Evolutionary conservation across 2,888 invertebrate species (phyloP).

Genomic region (Lasius platythorax): DNA sequence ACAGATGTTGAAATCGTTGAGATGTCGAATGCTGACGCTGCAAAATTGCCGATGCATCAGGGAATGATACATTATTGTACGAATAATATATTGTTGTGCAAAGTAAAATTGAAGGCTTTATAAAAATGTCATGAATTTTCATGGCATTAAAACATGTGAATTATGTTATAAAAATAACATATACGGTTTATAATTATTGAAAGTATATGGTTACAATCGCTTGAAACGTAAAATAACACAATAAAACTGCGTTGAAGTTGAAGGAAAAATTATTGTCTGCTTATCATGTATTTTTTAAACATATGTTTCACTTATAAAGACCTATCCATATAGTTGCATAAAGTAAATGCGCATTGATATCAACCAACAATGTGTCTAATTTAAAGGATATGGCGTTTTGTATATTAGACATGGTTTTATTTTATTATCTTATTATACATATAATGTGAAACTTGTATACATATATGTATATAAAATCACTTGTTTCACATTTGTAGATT

Average conservation of each 20-base stretch:
- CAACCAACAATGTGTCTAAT: not conserved
- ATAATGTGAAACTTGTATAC: not conserved
- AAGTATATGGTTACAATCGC: not conserved
- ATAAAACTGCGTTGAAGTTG: not conserved
- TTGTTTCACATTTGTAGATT: not conserved
- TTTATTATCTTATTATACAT: not conserved
- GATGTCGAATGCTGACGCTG: constrained; percentile 19
- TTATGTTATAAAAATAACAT: not conserved
- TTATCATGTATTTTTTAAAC: not conserved
- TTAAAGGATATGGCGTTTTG: not conserved
- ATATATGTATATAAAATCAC: not conserved
- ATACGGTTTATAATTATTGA: not conserved
- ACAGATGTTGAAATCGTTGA: not conserved
- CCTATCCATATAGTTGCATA: not conserved
- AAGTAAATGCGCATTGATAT: not conserved
- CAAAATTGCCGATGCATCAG: not conserved
- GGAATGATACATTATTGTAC: not conserved
- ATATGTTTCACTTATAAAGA: not conserved
- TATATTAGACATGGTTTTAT: not conserved
- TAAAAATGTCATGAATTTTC: not conserved
- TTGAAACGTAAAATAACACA: not conserved
- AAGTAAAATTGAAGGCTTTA: not conserved
- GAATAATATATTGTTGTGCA: not conserved
- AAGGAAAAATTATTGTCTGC: not conserved
- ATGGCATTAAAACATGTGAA: not conserved